Percentiles rank a stretch among this genome's conserved stretches.
These are phyloP conservation scores for Mormyrus iriodes DNA, from an alignment of 2,113 vertebrate species.

Conservation along the genomic window DNA sequence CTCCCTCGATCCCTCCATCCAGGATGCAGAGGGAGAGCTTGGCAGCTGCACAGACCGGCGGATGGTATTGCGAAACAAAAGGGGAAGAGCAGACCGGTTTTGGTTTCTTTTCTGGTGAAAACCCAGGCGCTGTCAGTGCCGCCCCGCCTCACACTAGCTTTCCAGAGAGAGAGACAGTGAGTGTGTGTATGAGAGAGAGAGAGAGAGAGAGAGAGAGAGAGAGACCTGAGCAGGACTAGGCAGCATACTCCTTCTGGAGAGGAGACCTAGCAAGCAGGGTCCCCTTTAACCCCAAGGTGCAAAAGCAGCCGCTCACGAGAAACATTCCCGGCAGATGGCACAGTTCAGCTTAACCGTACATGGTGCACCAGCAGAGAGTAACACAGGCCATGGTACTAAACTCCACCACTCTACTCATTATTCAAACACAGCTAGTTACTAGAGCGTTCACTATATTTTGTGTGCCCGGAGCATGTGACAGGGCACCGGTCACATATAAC, in stretches of 20 bases:
- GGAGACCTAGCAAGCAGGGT: neutral
- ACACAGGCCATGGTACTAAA: neutral
- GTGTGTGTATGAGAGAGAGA: too few species aligned
- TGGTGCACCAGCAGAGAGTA: neutral
- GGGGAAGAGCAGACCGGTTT: constrained; percentile 5
- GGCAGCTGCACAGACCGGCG: neutral
- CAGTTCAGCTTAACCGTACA: neutral
- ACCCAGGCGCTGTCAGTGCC: neutral
- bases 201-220: neutral
- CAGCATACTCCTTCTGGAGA: neutral
- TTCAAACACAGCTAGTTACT: neutral
- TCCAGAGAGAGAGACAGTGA: neutral
- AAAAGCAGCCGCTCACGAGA: neutral
- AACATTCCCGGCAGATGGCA: neutral
- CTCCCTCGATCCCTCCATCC: constrained; percentile 14
- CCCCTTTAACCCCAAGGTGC: neutral
- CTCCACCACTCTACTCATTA: neutral
- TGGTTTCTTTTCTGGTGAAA: constrained; percentile 6
- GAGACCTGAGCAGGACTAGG: neutral
- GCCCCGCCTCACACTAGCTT: neutral
- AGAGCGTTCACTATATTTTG: neutral
- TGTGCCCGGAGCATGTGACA: neutral
- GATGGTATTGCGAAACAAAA: constrained; percentile 12
- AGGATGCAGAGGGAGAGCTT: neutral
- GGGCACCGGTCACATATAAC: neutral